Conservation (phyloP, 2,888 invertebrate species). For the Euspilapteryx auroguttella region DNA sequence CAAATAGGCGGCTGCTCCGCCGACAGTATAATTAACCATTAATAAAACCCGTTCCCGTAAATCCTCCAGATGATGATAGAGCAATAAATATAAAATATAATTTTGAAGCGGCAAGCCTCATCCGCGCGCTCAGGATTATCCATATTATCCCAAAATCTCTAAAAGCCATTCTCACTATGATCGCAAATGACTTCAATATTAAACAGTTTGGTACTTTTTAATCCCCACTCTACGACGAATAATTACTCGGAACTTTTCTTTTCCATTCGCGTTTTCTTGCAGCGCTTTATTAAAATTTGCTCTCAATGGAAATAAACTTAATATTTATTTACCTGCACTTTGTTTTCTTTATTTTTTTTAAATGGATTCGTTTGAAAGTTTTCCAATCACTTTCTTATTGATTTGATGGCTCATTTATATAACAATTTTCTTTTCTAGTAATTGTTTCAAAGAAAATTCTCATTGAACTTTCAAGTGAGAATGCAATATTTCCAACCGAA, state of each 20-base stretch:
- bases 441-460: no score
- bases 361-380: no score
- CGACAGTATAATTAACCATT: no score
- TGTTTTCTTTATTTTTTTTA: no score
- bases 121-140: slow-evolving; percentile 41
- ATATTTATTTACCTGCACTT: no score
- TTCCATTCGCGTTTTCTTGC: slow-evolving; percentile 11
- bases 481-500: no score
- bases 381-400: no score
- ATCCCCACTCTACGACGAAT: slow-evolving; percentile 22
- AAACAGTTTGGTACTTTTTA: slow-evolving; percentile 23
- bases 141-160: slow-evolving; percentile 50
- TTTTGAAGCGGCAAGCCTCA: slow-evolving; percentile 23
- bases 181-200: slow-evolving; percentile 30
- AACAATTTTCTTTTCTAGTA: no score
- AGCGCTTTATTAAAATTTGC: slow-evolving; percentile 14
- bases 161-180: slow-evolving; percentile 11
- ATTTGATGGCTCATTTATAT: no score
- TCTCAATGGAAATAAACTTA: slow-evolving; percentile 10
- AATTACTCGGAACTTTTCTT: slow-evolving; percentile 20
- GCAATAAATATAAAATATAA: not conserved
- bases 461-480: no score
- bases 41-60: no score
- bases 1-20: no score
- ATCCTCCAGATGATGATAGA: not conserved